Evolutionary conservation across 2,888 invertebrate species (phyloP).

Genomic region (Pheosia gnoma): DNA sequence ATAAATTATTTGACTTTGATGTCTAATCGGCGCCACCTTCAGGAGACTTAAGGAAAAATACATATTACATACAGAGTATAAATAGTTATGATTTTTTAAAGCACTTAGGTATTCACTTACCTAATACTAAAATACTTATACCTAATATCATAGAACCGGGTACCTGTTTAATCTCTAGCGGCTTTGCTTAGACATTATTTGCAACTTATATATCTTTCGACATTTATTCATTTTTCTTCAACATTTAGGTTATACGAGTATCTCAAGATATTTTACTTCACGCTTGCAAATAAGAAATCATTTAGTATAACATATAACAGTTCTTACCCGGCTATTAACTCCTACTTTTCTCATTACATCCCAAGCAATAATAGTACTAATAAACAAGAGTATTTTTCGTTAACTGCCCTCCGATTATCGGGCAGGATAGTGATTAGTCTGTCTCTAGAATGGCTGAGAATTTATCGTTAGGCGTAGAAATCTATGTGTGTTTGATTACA

Average conservation of each 20-base stretch:
- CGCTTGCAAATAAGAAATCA: not conserved
- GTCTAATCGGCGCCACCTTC: too few relatives aligned
- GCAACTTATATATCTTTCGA: not conserved
- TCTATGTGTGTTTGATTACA: conserved; percentile 29
- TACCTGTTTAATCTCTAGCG: not conserved
- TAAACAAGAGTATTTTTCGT: conserved; percentile 39
- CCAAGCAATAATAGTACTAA: conserved; percentile 34
- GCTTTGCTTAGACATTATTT: not conserved
- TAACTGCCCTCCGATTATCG: conserved; percentile 37
- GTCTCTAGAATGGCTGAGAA: conserved; percentile 13
- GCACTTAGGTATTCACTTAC: too few relatives aligned
- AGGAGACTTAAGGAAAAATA: too few relatives aligned
- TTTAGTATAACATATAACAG: conserved; percentile 5
- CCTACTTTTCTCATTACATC: conserved; percentile 28
- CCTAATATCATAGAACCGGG: not conserved
- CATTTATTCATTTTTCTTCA: not conserved
- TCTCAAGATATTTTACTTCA: not conserved
- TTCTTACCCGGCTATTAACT: not conserved
- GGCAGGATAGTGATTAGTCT: conserved; percentile 31
- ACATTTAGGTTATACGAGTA: not conserved
- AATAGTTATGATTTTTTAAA: too few relatives aligned
- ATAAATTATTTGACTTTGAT: too few relatives aligned
- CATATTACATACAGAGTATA: too few relatives aligned
- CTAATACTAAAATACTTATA: too few relatives aligned
- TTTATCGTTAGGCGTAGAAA: conserved; percentile 28